Evolutionary conservation across 2,113 vertebrate genomes (phyloP).

Genomic region (Petaurus breviceps): DNA sequence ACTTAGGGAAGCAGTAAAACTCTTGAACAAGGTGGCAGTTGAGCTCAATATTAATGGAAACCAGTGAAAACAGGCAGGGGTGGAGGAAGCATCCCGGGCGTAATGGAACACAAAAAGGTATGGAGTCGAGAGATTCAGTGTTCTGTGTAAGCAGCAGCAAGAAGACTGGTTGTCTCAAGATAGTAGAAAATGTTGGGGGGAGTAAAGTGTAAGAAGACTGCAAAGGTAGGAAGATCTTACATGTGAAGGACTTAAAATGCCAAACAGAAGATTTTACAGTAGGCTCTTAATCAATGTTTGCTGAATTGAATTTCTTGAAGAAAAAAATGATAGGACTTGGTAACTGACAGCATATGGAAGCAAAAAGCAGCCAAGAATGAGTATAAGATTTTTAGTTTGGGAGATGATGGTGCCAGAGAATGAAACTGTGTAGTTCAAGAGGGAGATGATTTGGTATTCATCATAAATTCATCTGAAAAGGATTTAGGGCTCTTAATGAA

Average conservation of each 20-base stretch:
- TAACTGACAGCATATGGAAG: not conserved
- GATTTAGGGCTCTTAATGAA: not conserved
- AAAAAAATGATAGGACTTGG: not conserved
- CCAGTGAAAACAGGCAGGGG: not conserved
- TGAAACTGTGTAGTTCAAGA: not conserved
- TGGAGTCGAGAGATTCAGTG: not conserved
- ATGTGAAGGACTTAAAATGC: not conserved
- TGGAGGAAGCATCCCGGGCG: not conserved
- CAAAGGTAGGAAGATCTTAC: not conserved
- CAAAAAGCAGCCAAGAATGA: not conserved
- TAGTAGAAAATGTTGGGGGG: not conserved
- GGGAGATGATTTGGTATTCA: not conserved
- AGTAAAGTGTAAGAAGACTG: not conserved
- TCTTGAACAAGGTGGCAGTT: not conserved
- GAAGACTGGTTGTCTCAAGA: not conserved
- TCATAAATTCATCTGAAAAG: not conserved
- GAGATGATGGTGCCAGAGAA: not conserved
- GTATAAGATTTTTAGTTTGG: not conserved
- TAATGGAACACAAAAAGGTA: not conserved
- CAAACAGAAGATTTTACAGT: not conserved
- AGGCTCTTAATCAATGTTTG: not conserved
- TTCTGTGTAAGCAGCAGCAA: not conserved
- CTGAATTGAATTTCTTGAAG: not conserved
- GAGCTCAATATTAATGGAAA: too few relatives aligned
- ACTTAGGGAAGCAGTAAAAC: not conserved